Evolutionary conservation across 2,797 vertebrate species (phyloP), one percentile per base, ranked within the genome.

Genomic region (Threskiornis aethiopicus): DNA sequence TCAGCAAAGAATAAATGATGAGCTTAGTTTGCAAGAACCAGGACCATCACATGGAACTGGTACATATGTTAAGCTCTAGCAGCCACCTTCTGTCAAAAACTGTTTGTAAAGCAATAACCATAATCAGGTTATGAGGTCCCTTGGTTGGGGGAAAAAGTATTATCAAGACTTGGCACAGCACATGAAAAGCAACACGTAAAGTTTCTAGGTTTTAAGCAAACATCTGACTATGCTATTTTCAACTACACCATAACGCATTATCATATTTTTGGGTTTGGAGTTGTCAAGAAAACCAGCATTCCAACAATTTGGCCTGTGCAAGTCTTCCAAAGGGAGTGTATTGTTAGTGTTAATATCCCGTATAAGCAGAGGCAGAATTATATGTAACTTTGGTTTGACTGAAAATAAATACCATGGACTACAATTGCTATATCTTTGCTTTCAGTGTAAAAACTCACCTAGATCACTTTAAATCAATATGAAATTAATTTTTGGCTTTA

Each of bases 321-420:
- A 99, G 98, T 98, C 98, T 98, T 98, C 98, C 98, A 98, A 98
- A 98, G 98, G 98, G 98, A 98, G 98, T 98, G 98, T 98, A 98
- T 98, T 98, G 98, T 98, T 98, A 98, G 98, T 99, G 98, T 99
- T 98, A 98, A 98, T 98, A 99, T 99, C 99, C 99, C 99, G 98
- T 99, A 99, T 99, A 98, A 99, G 98, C 99, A 99, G 99, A 99
- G 99, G 99, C 99, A 99, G 99, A 99, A 99, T 99, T 98, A 99
- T 99, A 99, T 99, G 99, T 99, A 99, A 99, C 99, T 99, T 99
- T 99, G 99, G 99, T 99, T 99, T 99, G 99, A 99, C 98, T 99
- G 99, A 99, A 99, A 99, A 99, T 99, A 99, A 98, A 99, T 98
- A 99, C 99, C 99, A 99, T 99, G 98, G 98, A 98, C 98, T 98